Base-by-base conservation (phyloP, 2,113 vertebrate genomes). In the Strix aluco region DNA sequence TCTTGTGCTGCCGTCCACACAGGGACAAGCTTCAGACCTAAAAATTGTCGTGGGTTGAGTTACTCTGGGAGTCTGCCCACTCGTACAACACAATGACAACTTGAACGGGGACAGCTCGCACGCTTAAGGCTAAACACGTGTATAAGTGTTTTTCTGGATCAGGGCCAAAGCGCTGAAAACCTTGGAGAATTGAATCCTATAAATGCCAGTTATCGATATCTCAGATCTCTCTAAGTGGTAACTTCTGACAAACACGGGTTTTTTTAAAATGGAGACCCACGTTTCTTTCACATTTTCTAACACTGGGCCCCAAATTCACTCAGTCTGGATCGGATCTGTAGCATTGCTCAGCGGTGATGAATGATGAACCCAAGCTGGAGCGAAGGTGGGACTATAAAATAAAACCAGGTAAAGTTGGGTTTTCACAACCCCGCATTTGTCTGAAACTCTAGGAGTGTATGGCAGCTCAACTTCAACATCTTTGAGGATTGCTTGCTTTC, bases 41-140 rank as follows among this genome's bases (percentile, higher is more conserved):
- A 49, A 65, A 26, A 10, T 38, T 29, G 20, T 18, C 6, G 0
- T 11, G 47, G 54, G 8, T 4, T 83, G 63, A 57, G 36, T 27
- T 49, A 14, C 15, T 52, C 10, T 66, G 51, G 30, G 80, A 46
- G 10, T 30, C 25, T 59, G 22, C 22, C 32, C 42, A 1, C 47
- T 77, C 0, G 0, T 29, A 49, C 22, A 23, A 11, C 54, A 29
- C 16, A 34, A 65, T 1, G 7, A 34, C 55, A 44, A 2, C 59
- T 80, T 4, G 2, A 40, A 59, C 0, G 1, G 32, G 47, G 69
- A 59, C 0, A 0, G n/a, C 51, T 81, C 4, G 0, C 1, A 0
- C 0, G 1, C 42, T 62, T 58, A 2, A 66, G 54, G 65, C 44
- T 63, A 32, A 85, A 88, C 34, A 52, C 32, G 49, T 65, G 30